Percentiles rank a stretch among this genome's conserved stretches.
phyloP scores from a whole-genome alignment of 2,113 vertebrate species.

The Tricholaema leucomelas region DNA sequence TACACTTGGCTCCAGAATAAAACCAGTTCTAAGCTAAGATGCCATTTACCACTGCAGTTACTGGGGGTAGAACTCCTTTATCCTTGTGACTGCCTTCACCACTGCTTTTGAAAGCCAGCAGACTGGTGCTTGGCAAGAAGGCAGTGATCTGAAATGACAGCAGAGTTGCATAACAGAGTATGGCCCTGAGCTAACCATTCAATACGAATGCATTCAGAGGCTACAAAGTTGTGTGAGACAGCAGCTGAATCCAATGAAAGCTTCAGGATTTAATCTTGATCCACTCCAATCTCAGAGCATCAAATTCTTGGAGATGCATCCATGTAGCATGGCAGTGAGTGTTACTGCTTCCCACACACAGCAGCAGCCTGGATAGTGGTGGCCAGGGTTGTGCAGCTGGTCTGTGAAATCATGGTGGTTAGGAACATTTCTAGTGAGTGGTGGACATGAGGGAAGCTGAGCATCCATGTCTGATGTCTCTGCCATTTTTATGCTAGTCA shows the following conservation, averaged over 20 bases:
- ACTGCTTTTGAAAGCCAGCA: background rate
- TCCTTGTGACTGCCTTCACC: background rate
- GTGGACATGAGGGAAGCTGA: background rate
- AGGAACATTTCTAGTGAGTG: background rate
- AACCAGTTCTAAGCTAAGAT: background rate
- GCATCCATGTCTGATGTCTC: background rate
- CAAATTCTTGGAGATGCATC: background rate
- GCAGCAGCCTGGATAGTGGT: background rate
- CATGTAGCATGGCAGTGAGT: background rate
- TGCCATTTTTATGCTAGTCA: background rate
- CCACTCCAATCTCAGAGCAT: background rate
- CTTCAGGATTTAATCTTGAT: background rate
- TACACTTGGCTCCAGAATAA: background rate
- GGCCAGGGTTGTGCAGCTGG: background rate
- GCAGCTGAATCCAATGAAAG: conserved; percentile 6
- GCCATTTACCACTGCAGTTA: background rate
- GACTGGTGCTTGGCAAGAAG: background rate
- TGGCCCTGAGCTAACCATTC: background rate
- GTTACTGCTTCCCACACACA: background rate
- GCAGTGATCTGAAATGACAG: conserved; percentile 6
- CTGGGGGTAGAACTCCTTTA: background rate
- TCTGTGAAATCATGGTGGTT: background rate
- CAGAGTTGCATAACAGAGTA: background rate
- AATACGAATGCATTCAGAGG: background rate
- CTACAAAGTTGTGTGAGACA: background rate